Evolutionary conservation across 2,797 vertebrate genomes (phyloP).

Genomic region (Sternotherus odoratus): DNA sequence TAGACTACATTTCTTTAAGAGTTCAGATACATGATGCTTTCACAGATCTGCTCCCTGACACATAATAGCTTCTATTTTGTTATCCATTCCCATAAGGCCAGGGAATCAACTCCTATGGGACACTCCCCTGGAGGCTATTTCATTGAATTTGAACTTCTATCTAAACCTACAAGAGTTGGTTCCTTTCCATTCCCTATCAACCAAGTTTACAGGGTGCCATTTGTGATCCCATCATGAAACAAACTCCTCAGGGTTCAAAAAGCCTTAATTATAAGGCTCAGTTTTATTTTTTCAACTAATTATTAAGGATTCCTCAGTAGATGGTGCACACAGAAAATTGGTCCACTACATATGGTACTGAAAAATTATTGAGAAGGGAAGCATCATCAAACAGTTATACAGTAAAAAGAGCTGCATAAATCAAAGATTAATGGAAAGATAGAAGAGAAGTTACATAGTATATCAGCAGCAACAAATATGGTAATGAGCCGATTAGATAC

Average conservation of each 20-base stretch:
- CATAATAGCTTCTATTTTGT: background rate
- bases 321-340: background rate
- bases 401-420: conserved; percentile 34
- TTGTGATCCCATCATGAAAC: conserved; percentile 43
- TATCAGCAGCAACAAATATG: conserved; percentile 39
- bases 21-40: conserved; percentile 37
- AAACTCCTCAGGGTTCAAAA: conserved; percentile 7
- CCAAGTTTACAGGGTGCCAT: conserved; percentile 46
- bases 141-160: conserved; percentile 58
- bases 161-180: background rate
- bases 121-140: conserved; percentile 5
- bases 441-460: conserved; percentile 43
- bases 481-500: background rate
- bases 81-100: background rate
- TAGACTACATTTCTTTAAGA: conserved; percentile 31
- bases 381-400: conserved; percentile 30
- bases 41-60: conserved; percentile 13
- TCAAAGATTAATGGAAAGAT: conserved; percentile 28
- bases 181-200: conserved; percentile 63
- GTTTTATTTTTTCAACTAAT: conserved; percentile 36
- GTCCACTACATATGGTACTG: conserved; percentile 18
- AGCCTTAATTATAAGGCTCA: conserved; percentile 40
- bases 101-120: conserved; percentile 33
- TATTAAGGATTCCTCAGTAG: conserved; percentile 37
- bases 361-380: background rate